Evolutionary conservation across 2,113 vertebrate genomes (phyloP).

Genomic region (Crypturellus undulatus): DNA sequence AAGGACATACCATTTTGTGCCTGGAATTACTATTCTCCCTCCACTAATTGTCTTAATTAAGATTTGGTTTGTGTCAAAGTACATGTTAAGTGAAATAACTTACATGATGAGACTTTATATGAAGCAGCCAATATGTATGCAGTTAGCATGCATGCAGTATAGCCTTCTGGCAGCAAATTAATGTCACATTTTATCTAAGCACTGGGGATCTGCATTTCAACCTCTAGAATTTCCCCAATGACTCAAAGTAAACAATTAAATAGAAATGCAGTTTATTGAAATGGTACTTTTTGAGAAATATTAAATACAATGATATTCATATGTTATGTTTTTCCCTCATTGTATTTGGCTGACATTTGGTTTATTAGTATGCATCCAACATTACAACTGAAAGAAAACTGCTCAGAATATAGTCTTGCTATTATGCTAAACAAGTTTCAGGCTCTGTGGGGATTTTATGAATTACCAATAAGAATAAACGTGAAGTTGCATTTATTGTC

Average conservation of each 20-base stretch:
- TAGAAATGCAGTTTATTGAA: conserved; percentile 81
- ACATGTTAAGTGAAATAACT: conserved; percentile 69
- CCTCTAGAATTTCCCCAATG: conserved; percentile 84
- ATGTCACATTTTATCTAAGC: conserved; percentile 77
- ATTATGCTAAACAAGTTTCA: conserved; percentile 90
- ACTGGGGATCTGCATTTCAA: conserved; percentile 79
- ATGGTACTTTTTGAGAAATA: conserved; percentile 81
- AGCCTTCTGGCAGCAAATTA: conserved; percentile 78
- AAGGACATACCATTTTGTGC: conserved; percentile 15
- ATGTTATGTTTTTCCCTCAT: conserved; percentile 77
- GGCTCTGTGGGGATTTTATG: conserved; percentile 87
- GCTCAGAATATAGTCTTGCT: conserved; percentile 89
- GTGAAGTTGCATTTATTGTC: conserved; percentile 93
- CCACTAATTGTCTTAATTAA: conserved; percentile 67
- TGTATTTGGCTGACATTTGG: conserved; percentile 86
- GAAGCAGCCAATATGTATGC: conserved; percentile 65
- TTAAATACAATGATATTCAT: conserved; percentile 82
- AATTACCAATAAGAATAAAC: conserved; percentile 90
- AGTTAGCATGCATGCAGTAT: conserved; percentile 71
- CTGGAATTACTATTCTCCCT: conserved; percentile 35
- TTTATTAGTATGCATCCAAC: conserved; percentile 93
- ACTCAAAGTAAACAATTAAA: conserved; percentile 85
- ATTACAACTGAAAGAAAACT: conserved; percentile 88
- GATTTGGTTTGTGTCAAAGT: conserved; percentile 60
- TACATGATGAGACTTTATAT: conserved; percentile 66